phyloP scores from a whole-genome alignment of 2,797 vertebrate species.

The Meda fulgida region DNA sequence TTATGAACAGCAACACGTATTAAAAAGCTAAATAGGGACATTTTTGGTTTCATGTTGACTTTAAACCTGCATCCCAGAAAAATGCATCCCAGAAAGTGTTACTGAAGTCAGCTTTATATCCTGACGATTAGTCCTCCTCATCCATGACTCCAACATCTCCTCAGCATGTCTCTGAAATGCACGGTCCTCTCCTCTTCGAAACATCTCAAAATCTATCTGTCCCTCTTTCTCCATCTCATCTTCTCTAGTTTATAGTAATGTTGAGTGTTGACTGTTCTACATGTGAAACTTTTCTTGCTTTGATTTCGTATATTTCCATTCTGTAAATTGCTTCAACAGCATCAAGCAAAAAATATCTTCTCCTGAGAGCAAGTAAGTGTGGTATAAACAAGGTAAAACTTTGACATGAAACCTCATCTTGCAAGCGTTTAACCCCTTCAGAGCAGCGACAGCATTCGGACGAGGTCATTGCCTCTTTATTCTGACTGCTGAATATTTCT shows the following conservation, averaged over 20 bases:
- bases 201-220: not conserved
- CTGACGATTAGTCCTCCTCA: not conserved
- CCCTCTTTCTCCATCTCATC: not conserved
- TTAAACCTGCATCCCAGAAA: slow-evolving; percentile 6
- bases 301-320: slow-evolving; percentile 80
- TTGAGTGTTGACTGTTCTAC: slow-evolving; percentile 32
- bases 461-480: slow-evolving; percentile 73
- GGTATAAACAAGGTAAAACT: slow-evolving; percentile 82
- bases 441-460: slow-evolving; percentile 82
- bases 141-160: slow-evolving; percentile 1
- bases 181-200: slow-evolving; percentile 36
- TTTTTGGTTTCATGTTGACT: slow-evolving; percentile 37
- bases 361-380: slow-evolving; percentile 96
- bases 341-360: slow-evolving; percentile 99
- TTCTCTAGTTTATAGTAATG: not conserved
- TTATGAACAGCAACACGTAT: not conserved
- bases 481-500: slow-evolving; percentile 36
- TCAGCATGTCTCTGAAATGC: slow-evolving; percentile 53
- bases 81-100: slow-evolving; percentile 11
- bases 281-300: slow-evolving; percentile 67
- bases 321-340: slow-evolving; percentile 90
- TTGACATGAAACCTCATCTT: slow-evolving; percentile 85
- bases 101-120: not conserved
- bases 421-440: slow-evolving; percentile 78
- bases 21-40: not conserved